Conservation (phyloP, 2,113 vertebrate genomes). For the Recurvirostra avosetta region DNA sequence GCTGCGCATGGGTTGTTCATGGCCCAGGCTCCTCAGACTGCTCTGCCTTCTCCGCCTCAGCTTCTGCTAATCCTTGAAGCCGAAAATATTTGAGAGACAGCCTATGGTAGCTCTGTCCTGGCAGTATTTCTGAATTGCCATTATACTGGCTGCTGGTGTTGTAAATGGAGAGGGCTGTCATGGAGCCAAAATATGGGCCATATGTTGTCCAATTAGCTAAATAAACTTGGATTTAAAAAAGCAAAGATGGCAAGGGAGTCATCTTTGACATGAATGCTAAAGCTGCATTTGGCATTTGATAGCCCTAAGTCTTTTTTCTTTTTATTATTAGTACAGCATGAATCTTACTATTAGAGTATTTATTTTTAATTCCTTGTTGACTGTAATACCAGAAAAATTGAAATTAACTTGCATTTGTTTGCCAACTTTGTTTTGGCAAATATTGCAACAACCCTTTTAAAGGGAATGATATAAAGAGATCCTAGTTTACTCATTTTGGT, state of each 20-base stretch:
- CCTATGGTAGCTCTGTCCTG: neutral
- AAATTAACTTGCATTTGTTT: neutral
- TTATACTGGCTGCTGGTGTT: neutral
- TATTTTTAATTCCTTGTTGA: neutral
- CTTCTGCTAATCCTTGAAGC: neutral
- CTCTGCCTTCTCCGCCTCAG: neutral
- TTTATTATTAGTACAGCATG: neutral
- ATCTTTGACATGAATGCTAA: neutral
- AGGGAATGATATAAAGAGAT: neutral
- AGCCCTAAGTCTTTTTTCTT: neutral
- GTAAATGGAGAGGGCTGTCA: neutral
- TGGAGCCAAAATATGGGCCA: neutral
- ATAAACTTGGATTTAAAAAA: neutral
- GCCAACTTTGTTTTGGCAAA: neutral
- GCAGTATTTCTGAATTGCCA: neutral
- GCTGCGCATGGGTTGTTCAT: fast-evolving
- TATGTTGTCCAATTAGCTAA: neutral
- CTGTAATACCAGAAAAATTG: neutral
- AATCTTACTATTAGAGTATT: neutral
- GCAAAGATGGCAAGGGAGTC: neutral
- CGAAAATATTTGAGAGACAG: neutral
- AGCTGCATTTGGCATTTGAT: neutral
- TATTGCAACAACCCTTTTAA: neutral
- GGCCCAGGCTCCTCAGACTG: neutral
- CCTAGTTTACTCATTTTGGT: neutral